phyloP scores from a whole-genome alignment of 2,888 invertebrate genomes.

The Dryobotodes eremita region DNA sequence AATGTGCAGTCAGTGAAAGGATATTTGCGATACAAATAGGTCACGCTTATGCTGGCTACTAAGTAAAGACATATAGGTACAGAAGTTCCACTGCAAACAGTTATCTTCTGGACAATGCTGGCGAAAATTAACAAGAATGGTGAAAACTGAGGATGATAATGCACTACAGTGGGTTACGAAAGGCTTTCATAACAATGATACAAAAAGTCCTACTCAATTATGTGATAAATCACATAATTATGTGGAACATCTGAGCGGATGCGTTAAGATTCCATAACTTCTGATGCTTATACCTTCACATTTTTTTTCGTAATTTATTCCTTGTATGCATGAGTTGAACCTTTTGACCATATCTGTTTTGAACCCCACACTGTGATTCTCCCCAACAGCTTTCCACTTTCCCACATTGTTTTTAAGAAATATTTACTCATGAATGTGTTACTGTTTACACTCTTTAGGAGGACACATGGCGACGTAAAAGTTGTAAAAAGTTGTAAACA shows the following conservation, averaged over 20 bases:
- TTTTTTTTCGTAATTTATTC: neutral
- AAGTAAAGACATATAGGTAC: neutral
- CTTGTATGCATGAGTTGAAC: neutral
- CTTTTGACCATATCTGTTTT: slow-evolving; percentile 24
- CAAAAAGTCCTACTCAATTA: neutral
- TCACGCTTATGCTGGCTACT: slow-evolving; percentile 4
- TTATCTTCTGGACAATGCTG: neutral
- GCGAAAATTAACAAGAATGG: neutral
- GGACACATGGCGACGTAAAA: slow-evolving; percentile 22
- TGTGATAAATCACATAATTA: neutral
- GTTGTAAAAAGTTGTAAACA: slow-evolving; percentile 24
- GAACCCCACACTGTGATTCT: slow-evolving; percentile 6
- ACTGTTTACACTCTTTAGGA: slow-evolving; percentile 31
- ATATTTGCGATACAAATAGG: slow-evolving; percentile 48
- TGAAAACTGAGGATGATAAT: neutral
- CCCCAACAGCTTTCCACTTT: slow-evolving; percentile 54
- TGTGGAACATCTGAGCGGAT: neutral
- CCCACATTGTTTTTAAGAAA: slow-evolving; percentile 52
- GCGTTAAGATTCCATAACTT: neutral
- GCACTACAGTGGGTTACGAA: neutral
- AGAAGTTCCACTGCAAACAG: slow-evolving; percentile 18
- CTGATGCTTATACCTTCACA: neutral
- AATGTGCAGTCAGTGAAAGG: slow-evolving; percentile 61
- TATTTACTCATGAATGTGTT: slow-evolving; percentile 43
- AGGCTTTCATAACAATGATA: neutral